Conservation (phyloP, 2,888 invertebrate species). For the Dynastes tityus region DNA sequence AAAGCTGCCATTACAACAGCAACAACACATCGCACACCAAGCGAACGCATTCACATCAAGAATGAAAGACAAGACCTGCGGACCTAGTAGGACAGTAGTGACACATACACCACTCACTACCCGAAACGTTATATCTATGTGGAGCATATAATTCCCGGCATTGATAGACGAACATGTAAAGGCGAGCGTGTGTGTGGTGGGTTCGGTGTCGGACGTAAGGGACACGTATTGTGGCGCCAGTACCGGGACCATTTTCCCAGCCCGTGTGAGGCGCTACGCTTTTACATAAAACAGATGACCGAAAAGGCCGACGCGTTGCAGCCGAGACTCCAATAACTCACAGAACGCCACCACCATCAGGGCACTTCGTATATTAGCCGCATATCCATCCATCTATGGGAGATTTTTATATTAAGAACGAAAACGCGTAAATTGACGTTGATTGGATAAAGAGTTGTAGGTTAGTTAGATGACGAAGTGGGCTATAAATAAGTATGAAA, state of each 20-base stretch:
- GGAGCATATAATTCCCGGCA: conserved; percentile 2
- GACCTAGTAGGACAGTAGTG: conserved; percentile 3
- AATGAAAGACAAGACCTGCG: background rate
- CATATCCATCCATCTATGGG: background rate
- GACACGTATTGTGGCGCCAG: conserved; percentile 58
- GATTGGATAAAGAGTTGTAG: no score
- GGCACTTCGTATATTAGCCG: conserved; percentile 9
- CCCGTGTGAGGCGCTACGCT: conserved; percentile 57
- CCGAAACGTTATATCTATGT: background rate
- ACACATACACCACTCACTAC: conserved; percentile 12
- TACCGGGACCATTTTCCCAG: conserved; percentile 55
- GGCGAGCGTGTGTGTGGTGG: conserved; percentile 40
- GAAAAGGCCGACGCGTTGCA: conserved; percentile 42
- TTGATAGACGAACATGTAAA: conserved; percentile 36
- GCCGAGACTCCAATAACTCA: conserved; percentile 32
- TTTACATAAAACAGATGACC: conserved; percentile 60
- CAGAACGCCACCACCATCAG: background rate
- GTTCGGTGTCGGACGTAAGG: conserved; percentile 50
- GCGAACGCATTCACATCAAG: no score
- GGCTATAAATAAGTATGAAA: no score
- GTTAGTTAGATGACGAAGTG: no score
- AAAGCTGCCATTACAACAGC: no score
- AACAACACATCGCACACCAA: no score
- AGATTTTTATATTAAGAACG: conserved; percentile 10
- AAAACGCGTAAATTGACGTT: no score